A percentile compares a stretch with the other conserved stretches of the same genome.
phyloP scores from a whole-genome alignment of 2,888 invertebrate species.

The Noctuana brunneofusca region DNA sequence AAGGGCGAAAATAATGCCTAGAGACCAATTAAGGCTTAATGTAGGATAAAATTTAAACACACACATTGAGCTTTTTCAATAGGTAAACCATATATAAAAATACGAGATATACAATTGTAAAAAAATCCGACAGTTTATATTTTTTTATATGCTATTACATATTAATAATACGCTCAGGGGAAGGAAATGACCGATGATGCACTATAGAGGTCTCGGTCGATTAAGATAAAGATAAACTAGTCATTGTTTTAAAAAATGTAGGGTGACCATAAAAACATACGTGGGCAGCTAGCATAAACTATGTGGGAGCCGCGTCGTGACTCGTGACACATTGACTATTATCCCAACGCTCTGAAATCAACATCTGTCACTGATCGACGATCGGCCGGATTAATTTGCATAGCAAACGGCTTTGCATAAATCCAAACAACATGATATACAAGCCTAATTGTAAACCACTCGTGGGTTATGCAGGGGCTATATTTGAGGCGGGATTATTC shows the following conservation, averaged over 20 bases:
- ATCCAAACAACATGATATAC: slow-evolving; percentile 49
- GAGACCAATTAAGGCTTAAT: no score
- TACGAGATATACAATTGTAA: no score
- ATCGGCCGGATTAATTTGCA: slow-evolving; percentile 65
- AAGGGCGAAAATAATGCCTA: no score
- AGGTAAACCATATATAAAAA: no score
- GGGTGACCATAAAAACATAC: slow-evolving; percentile 1
- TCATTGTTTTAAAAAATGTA: slow-evolving; percentile 15
- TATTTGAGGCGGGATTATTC: slow-evolving; percentile 40
- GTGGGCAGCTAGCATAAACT: slow-evolving; percentile 1
- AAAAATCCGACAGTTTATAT: no score
- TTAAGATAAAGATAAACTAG: not conserved
- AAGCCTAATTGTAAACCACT: slow-evolving; percentile 51
- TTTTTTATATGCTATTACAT: no score
- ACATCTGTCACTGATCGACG: slow-evolving; percentile 65
- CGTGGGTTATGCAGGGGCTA: slow-evolving; percentile 40
- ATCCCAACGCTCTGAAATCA: slow-evolving; percentile 63
- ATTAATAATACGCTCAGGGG: no score
- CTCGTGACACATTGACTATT: slow-evolving; percentile 52
- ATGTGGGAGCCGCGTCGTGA: slow-evolving; percentile 16
- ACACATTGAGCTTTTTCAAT: no score
- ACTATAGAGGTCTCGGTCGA: no score
- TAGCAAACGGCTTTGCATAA: slow-evolving; percentile 62
- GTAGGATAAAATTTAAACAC: no score
- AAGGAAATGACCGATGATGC: no score